A percentile compares a stretch with the other conserved stretches of the same genome.
phyloP scores from a whole-genome alignment of 2,113 vertebrate species.

The Erythrocebus patas region DNA sequence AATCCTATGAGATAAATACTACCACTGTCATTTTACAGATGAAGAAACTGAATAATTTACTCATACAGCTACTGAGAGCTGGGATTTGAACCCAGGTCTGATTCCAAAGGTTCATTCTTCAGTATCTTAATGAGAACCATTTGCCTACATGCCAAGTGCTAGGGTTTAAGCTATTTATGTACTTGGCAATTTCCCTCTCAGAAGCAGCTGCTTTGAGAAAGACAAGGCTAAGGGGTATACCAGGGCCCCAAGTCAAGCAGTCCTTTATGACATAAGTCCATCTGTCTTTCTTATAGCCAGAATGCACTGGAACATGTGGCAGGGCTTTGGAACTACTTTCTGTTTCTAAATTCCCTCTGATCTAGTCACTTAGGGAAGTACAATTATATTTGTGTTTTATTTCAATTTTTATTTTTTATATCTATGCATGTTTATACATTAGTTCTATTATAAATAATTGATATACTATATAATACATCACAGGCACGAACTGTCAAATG shows the following conservation, averaged over 20 bases:
- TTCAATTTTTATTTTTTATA: background rate
- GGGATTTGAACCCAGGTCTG: background rate
- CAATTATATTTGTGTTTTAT: background rate
- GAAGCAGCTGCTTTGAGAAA: constrained; percentile 57
- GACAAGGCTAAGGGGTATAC: background rate
- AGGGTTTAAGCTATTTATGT: constrained; percentile 31
- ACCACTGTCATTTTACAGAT: background rate
- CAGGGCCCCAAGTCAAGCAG: background rate
- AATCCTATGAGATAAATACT: background rate
- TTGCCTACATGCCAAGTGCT: constrained; percentile 30
- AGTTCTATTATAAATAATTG: constrained; percentile 17
- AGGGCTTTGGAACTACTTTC: constrained; percentile 32
- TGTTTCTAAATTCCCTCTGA: constrained; percentile 33
- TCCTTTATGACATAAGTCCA: constrained; percentile 32
- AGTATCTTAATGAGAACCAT: constrained; percentile 41
- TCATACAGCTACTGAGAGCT: background rate
- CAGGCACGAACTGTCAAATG: background rate
- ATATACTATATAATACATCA: background rate
- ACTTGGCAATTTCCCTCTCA: constrained; percentile 50
- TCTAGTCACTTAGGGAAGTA: constrained; percentile 2
- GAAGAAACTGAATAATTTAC: background rate
- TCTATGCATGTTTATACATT: background rate
- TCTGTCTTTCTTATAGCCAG: constrained; percentile 1
- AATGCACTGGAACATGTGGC: background rate
- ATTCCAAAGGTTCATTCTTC: constrained; percentile 19